Evolutionary conservation across 2,113 vertebrate genomes (phyloP).

Genomic region (Sphyrna mokarran): DNA sequence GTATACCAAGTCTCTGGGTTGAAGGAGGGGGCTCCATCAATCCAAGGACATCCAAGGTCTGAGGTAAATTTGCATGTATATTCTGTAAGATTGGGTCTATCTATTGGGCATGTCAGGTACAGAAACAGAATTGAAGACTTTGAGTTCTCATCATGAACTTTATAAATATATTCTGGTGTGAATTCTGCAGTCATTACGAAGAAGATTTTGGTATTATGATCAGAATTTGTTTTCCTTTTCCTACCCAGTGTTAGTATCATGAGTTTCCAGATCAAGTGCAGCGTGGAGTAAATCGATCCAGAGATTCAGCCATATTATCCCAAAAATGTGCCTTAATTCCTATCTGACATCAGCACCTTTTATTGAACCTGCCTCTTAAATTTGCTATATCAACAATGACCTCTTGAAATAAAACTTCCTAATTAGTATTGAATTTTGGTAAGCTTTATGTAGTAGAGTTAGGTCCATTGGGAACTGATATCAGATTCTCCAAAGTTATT

Average conservation of each 20-base stretch:
- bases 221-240: neutral
- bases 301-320: too few relatives aligned
- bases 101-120: neutral
- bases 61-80: neutral
- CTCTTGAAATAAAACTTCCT: neutral
- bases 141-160: neutral
- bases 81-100: neutral
- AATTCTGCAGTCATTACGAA: neutral
- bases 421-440: neutral
- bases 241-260: neutral
- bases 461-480: neutral
- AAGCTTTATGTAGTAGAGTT: neutral
- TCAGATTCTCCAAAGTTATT: slow-evolving; percentile 13
- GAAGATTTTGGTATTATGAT: neutral
- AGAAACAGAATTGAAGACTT: neutral
- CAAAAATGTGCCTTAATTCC: neutral
- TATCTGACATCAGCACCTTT: neutral
- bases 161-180: neutral
- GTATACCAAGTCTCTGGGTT: neutral
- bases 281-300: neutral
- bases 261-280: neutral
- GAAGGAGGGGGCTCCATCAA: neutral
- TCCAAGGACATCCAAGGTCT: neutral
- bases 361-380: neutral
- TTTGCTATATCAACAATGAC: neutral